A percentile compares a stretch with the other conserved stretches of the same genome.
Conservation (phyloP, 2,113 vertebrate genomes). For the Uria lomvia region DNA sequence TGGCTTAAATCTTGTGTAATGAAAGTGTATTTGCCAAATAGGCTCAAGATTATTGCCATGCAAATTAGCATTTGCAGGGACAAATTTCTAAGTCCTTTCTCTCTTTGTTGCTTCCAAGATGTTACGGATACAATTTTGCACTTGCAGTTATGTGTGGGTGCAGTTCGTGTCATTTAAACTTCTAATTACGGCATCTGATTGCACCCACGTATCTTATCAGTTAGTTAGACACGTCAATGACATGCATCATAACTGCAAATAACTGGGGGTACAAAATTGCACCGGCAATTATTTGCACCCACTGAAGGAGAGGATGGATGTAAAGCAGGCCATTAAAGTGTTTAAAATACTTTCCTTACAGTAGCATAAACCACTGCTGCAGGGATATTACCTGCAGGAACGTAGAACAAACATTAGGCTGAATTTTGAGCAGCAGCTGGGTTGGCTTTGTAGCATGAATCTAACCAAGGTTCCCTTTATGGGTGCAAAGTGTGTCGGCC, state of each 20-base stretch:
- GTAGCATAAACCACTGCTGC: neutral
- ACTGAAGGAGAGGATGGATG: conserved; percentile 17
- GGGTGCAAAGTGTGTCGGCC: neutral
- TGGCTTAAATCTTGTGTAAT: conserved; percentile 51
- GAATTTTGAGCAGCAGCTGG: conserved; percentile 35
- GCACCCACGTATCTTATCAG: conserved; percentile 56
- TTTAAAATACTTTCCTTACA: conserved; percentile 41
- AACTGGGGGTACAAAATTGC: conserved; percentile 47
- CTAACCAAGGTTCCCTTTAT: conserved; percentile 2
- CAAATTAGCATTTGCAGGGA: conserved; percentile 43
- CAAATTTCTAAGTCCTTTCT: conserved; percentile 19
- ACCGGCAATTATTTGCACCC: conserved; percentile 52
- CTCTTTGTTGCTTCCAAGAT: conserved; percentile 50
- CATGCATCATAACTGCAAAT: conserved; percentile 39
- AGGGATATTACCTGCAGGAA: neutral
- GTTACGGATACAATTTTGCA: conserved; percentile 41
- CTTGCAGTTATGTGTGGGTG: conserved; percentile 55
- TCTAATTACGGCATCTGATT: conserved; percentile 60
- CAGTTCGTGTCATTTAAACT: conserved; percentile 63
- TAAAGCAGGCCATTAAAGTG: conserved; percentile 43
- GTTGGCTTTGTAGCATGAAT: neutral
- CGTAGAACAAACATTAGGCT: neutral
- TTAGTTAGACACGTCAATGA: conserved; percentile 51
- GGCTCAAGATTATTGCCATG: conserved; percentile 30
- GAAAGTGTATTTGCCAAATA: conserved; percentile 36